Evolutionary conservation across 2,888 invertebrate genomes (phyloP), one percentile per base, ranked within the genome.

Genomic region (Rotaria socialis): DNA sequence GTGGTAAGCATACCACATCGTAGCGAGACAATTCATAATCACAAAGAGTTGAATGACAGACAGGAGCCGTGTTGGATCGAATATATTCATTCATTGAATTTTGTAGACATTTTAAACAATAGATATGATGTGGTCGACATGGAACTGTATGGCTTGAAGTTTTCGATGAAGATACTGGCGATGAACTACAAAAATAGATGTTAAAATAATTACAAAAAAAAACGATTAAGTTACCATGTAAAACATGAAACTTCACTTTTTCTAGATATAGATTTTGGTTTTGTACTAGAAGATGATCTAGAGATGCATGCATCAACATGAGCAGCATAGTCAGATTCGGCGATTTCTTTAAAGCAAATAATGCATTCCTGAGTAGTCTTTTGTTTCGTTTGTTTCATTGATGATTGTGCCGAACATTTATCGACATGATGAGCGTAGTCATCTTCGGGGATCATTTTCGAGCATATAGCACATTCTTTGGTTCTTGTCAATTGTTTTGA

Each of bases 11-110:
- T 11, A 8, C 41, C 5, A 80, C 24, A 80, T 80, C 80, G 5
- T 80, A 47, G 47, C 47, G 43, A 47, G 47, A 80, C n/a, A 80
- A n/a, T 47, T 80, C 80, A 80, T 80, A 80, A 47, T 80, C 80
- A n/a, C 80, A 80, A 3, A n/a, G 2, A 24, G 22, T 47, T 22
- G 80, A 24, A 80, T 80, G 47, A 47, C 80, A 80, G 5, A 80
- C 47, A 47, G 80, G 80, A 41, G 47, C 47, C 24, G 24, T 47
- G 1, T 80, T 80, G 24, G 43, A 43, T n/a, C n/a, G 43, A 11
- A 80, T 47, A 19, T 47, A 47, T 80, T 80, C 1, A 19, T 67
- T 41, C 67, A 67, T 67, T 5, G 35, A 35, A 10, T n/a, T 2
- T n/a, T 24, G n/a, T 11, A 47, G 47, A 80, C 80, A 80, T 47